Conservation (phyloP, 2,797 vertebrate species). For the Catharus ustulatus region DNA sequence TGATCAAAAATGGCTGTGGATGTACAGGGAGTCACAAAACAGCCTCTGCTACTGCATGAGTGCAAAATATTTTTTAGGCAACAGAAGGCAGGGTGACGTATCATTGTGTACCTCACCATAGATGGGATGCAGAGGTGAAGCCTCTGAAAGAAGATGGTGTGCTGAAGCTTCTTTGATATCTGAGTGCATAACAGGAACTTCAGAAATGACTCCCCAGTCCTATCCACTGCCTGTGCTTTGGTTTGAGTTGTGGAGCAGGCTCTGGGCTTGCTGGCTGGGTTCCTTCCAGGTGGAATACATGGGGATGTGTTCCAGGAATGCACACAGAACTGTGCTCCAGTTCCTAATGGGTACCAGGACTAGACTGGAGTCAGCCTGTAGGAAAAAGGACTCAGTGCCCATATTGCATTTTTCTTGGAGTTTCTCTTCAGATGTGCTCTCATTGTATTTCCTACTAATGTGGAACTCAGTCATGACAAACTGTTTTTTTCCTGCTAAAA, state of each 20-base stretch:
- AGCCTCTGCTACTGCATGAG: background rate
- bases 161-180: background rate
- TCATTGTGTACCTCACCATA: too few species aligned
- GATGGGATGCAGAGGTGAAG: background rate
- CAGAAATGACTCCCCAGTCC: rapidly evolving
- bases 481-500: background rate
- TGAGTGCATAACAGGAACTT: rapidly evolving
- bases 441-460: background rate
- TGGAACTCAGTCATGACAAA: background rate
- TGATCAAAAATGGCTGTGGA: background rate
- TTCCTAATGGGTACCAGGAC: background rate
- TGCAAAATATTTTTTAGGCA: background rate
- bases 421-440: background rate
- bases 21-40: background rate
- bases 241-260: rapidly evolving
- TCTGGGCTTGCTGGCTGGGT: background rate
- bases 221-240: rapidly evolving
- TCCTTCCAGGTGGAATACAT: background rate
- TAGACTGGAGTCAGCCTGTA: background rate
- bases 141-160: background rate
- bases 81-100: background rate
- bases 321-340: rapidly evolving
- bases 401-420: background rate
- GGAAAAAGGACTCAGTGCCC: background rate
- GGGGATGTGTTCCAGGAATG: background rate